phyloP scores from a whole-genome alignment of 2,797 vertebrate genomes.

The Phataginus tetradactyla region DNA sequence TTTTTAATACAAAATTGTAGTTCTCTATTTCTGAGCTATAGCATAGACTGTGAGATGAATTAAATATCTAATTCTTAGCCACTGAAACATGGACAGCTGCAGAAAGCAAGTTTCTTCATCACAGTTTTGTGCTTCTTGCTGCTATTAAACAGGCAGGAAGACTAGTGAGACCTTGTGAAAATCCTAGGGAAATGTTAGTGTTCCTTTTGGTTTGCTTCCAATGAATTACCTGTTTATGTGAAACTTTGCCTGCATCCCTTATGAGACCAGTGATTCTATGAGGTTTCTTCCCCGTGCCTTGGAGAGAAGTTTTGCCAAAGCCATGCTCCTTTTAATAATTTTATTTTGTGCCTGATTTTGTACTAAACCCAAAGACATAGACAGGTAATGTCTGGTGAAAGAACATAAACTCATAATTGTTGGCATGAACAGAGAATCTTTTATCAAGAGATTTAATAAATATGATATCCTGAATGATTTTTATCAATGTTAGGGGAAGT shows the following conservation, averaged over 20 bases:
- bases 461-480: neutral
- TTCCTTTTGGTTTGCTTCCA: slow-evolving; percentile 53
- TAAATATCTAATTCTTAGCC: slow-evolving; percentile 29
- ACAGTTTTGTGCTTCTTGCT: neutral
- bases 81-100: neutral
- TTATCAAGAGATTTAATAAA: slow-evolving; percentile 30
- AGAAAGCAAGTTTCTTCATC: slow-evolving; percentile 35
- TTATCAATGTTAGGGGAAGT: neutral
- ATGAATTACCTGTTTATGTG: slow-evolving; percentile 12
- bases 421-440: neutral
- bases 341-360: slow-evolving; percentile 54
- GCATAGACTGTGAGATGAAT: neutral
- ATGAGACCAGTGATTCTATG: neutral
- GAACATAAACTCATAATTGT: neutral
- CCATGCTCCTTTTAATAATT: neutral
- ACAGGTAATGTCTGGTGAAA: neutral
- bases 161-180: slow-evolving; percentile 43
- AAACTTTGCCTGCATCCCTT: slow-evolving; percentile 19
- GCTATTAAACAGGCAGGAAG: neutral
- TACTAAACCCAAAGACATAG: neutral
- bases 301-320: neutral
- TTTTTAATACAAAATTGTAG: neutral
- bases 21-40: neutral
- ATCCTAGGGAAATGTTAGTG: slow-evolving; percentile 57
- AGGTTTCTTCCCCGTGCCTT: neutral